These are phyloP conservation scores for Alauda arvensis DNA, from an alignment of 2,797 vertebrate genomes.

Conservation along the genomic window DNA sequence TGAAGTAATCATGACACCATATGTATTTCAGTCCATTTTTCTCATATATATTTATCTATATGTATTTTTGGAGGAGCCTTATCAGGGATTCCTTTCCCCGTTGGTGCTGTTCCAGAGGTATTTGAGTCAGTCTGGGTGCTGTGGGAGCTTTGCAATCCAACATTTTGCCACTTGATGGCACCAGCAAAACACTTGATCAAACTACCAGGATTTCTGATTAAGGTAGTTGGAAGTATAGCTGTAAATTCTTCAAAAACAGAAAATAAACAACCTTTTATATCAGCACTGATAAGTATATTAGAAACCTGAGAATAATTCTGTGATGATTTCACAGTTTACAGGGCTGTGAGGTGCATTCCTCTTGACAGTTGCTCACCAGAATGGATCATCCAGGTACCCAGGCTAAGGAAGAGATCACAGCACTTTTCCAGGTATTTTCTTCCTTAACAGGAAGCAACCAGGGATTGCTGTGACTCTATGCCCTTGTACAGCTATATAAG, in stretches of 20 bases:
- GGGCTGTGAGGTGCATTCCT: background rate
- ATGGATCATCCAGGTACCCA: background rate
- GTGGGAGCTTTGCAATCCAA: background rate
- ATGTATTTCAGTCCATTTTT: background rate
- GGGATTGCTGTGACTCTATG: background rate
- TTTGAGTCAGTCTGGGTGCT: background rate
- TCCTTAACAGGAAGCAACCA: background rate
- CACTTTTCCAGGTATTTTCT: background rate
- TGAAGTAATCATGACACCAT: background rate
- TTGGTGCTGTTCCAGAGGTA: background rate
- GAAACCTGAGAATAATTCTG: background rate
- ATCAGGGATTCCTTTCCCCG: background rate
- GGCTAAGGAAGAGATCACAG: background rate
- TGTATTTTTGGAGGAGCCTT: background rate
- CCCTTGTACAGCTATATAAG: background rate
- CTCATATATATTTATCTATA: background rate
- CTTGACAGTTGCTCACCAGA: background rate
- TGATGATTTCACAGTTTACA: background rate
- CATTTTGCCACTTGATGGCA: conserved; percentile 65
- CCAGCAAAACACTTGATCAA: conserved; percentile 23
- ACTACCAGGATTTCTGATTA: rapidly evolving
- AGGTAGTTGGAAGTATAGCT: background rate
- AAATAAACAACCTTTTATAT: background rate
- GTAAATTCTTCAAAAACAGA: background rate
- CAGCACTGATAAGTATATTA: background rate